Conservation (phyloP, 2,113 vertebrate species). For the Ranitomeya variabilis region DNA sequence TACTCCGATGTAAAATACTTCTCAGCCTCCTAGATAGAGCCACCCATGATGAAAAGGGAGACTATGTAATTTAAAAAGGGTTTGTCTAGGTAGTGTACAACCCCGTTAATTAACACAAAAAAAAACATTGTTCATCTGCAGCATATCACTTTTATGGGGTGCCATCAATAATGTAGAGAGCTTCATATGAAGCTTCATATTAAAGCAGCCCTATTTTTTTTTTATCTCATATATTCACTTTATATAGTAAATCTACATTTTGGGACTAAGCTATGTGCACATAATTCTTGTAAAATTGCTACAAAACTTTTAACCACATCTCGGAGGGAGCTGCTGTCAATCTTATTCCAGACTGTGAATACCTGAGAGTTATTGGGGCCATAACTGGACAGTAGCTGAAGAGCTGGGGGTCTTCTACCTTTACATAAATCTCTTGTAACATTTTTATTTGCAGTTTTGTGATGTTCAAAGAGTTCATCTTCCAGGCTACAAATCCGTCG, state of each 20-base stretch:
- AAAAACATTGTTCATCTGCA: no score
- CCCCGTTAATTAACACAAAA: no score
- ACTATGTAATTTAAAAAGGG: no score
- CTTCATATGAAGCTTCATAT: no score
- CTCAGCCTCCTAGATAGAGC: no score
- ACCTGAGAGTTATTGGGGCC: background rate
- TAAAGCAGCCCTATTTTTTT: background rate
- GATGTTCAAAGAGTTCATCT: conserved; percentile 18
- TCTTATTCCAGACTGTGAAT: conserved; percentile 12
- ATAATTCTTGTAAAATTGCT: background rate
- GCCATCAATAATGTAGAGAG: no score
- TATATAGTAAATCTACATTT: background rate
- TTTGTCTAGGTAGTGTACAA: no score
- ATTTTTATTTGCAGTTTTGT: conserved; percentile 8
- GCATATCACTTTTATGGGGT: no score
- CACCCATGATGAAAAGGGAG: no score
- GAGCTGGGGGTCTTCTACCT: conserved; percentile 19
- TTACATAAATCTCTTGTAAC: conserved; percentile 27
- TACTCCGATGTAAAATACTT: no score
- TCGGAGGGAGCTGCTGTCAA: background rate
- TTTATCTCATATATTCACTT: background rate
- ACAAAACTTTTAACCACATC: background rate
- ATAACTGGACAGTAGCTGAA: conserved; percentile 14
- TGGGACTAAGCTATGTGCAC: background rate
- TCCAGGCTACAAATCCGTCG: conserved; percentile 3